Conservation (phyloP, 2,888 invertebrate species). For the Lacanobia wlatinum region DNA sequence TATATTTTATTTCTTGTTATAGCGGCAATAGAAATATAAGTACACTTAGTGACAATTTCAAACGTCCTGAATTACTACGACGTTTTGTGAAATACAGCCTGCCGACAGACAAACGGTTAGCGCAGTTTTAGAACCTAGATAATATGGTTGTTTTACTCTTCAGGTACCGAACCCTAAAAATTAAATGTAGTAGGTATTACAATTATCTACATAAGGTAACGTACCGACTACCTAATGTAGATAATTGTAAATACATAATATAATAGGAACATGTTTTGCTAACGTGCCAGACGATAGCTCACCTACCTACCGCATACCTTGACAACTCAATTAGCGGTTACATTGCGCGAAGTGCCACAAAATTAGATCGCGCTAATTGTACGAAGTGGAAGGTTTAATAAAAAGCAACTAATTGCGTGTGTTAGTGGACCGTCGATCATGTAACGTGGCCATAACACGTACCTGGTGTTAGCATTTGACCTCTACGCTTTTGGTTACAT, state of each 20-base stretch:
- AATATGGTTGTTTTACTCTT: too few relatives aligned
- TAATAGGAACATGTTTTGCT: slow-evolving; percentile 28
- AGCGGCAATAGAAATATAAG: too few relatives aligned
- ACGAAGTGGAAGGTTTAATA: slow-evolving; percentile 83
- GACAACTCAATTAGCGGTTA: slow-evolving; percentile 84
- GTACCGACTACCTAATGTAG: too few relatives aligned
- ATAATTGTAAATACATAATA: not conserved
- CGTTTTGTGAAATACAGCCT: too few relatives aligned
- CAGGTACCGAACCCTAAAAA: too few relatives aligned
- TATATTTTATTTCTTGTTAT: too few relatives aligned
- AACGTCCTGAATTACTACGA: too few relatives aligned
- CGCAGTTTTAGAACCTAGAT: too few relatives aligned
- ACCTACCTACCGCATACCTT: slow-evolving; percentile 75
- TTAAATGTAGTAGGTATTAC: too few relatives aligned
- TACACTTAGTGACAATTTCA: too few relatives aligned
- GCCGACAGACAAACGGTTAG: too few relatives aligned
- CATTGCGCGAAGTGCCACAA: slow-evolving; percentile 82
- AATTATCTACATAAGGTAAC: too few relatives aligned
- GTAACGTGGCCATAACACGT: slow-evolving; percentile 42
- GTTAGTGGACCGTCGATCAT: slow-evolving; percentile 64
- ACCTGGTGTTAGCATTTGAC: slow-evolving; percentile 28
- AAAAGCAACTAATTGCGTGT: slow-evolving; percentile 81
- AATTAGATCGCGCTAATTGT: slow-evolving; percentile 87
- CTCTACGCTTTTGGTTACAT: slow-evolving; percentile 5
- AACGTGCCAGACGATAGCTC: slow-evolving; percentile 55